phyloP scores from a whole-genome alignment of 2,797 vertebrate genomes.

The Cirrhinus molitorella region DNA sequence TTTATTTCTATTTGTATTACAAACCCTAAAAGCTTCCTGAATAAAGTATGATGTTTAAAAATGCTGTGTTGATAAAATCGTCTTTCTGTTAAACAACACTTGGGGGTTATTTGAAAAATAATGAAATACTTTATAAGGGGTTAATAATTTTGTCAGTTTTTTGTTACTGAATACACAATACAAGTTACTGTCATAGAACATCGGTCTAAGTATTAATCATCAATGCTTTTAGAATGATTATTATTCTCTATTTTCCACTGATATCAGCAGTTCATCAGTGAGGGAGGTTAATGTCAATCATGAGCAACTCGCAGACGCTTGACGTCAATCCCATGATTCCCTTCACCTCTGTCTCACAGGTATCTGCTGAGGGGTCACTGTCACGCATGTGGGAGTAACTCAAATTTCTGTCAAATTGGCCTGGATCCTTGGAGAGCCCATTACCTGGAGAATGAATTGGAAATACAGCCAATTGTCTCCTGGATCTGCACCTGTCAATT shows the following conservation, averaged over 20 bases:
- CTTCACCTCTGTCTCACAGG: neutral
- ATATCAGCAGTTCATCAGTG: neutral
- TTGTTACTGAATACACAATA: no score
- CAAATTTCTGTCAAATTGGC: neutral
- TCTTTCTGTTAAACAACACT: no score
- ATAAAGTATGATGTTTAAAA: no score
- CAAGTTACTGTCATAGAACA: slow-evolving; percentile 5
- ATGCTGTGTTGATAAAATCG: no score
- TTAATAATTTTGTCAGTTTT: no score
- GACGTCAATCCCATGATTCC: neutral
- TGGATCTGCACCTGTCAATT: neutral
- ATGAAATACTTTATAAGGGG: no score
- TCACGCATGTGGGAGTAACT: slow-evolving; percentile 5
- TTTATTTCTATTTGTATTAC: no score
- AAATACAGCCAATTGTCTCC: neutral
- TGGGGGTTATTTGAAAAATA: no score
- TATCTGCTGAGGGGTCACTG: neutral
- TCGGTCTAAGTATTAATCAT: neutral
- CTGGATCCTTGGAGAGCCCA: neutral
- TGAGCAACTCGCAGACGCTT: neutral
- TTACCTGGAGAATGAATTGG: neutral
- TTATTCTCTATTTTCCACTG: neutral
- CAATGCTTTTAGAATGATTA: neutral
- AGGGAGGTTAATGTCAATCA: slow-evolving; percentile 12
- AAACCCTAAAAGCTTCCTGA: no score